These are phyloP conservation scores for Clostera curtula DNA, from an alignment of 2,888 invertebrate genomes.

Conservation along the genomic window DNA sequence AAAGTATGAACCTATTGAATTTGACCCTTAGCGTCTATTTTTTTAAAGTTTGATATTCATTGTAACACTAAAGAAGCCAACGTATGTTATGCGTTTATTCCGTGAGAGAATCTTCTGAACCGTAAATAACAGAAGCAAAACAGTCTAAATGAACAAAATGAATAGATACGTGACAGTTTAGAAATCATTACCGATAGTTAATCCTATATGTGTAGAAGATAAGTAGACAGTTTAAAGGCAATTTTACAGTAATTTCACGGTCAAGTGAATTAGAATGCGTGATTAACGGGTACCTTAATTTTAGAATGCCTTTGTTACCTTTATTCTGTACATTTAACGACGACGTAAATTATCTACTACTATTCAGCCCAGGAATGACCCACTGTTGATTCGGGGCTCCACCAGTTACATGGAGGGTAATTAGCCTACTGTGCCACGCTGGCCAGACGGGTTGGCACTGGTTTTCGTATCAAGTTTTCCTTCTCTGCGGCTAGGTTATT, in stretches of 20 bases:
- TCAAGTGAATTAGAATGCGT: slow-evolving; percentile 17
- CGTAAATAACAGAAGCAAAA: slow-evolving; percentile 23
- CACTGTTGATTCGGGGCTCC: too few species aligned
- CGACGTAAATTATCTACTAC: too few species aligned
- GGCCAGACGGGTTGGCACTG: too few species aligned
- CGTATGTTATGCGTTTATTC: slow-evolving; percentile 22
- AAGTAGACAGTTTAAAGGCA: slow-evolving; percentile 13
- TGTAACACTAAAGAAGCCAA: slow-evolving; percentile 13
- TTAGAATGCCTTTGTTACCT: too few species aligned
- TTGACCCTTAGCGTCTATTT: slow-evolving; percentile 10
- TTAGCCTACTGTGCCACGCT: too few species aligned
- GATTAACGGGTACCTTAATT: too few species aligned
- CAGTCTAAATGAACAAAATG: slow-evolving; percentile 11
- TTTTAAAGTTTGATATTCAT: slow-evolving; percentile 24
- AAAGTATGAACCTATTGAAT: slow-evolving; percentile 11
- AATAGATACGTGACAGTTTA: slow-evolving; percentile 12
- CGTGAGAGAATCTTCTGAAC: slow-evolving; percentile 52
- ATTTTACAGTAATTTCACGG: slow-evolving; percentile 24
- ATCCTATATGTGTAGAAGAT: slow-evolving; percentile 11
- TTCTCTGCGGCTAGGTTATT: too few species aligned
- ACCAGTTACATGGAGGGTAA: too few species aligned
- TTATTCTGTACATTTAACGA: too few species aligned
- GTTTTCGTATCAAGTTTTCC: too few species aligned
- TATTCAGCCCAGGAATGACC: too few species aligned
- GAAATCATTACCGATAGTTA: slow-evolving; percentile 9